phyloP scores from a whole-genome alignment of 1,140 invertebrate genomes.

The Meteorus sp. region DNA sequence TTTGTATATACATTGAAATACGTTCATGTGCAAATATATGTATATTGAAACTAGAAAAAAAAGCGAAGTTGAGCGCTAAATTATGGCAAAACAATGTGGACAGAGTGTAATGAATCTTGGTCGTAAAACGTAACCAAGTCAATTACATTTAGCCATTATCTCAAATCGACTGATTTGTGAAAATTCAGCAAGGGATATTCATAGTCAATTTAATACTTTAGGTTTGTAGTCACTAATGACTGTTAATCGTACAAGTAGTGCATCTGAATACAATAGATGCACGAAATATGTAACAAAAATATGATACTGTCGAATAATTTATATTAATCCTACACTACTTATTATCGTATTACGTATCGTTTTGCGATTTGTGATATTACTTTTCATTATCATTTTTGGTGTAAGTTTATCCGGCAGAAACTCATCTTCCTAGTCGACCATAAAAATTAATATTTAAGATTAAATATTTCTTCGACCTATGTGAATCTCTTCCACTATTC shows the following conservation, averaged over 20 bases:
- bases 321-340: conserved; percentile 44
- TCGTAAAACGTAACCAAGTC: neutral
- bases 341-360: conserved; percentile 47
- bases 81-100: neutral
- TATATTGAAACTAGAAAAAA: too few relatives aligned
- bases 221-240: conserved; percentile 27
- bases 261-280: conserved; percentile 16
- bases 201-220: conserved; percentile 59
- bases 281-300: conserved; percentile 17
- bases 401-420: conserved; percentile 18
- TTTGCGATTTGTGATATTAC: conserved; percentile 55
- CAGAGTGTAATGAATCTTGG: neutral
- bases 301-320: conserved; percentile 49
- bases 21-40: too few relatives aligned
- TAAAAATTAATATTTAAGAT: conserved; percentile 27
- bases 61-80: neutral
- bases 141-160: conserved; percentile 5
- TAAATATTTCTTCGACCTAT: conserved; percentile 11
- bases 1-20: too few relatives aligned
- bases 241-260: conserved; percentile 23
- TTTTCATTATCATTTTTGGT: conserved; percentile 29
- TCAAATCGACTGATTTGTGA: conserved; percentile 55
- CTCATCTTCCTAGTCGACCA: conserved; percentile 27
- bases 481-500: conserved; percentile 11
- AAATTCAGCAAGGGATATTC: conserved; percentile 53